A percentile compares a stretch with the other conserved stretches of the same genome.
Evolutionary conservation across 2,888 invertebrate genomes (phyloP).

Genomic region (Papilio elwesi): DNA sequence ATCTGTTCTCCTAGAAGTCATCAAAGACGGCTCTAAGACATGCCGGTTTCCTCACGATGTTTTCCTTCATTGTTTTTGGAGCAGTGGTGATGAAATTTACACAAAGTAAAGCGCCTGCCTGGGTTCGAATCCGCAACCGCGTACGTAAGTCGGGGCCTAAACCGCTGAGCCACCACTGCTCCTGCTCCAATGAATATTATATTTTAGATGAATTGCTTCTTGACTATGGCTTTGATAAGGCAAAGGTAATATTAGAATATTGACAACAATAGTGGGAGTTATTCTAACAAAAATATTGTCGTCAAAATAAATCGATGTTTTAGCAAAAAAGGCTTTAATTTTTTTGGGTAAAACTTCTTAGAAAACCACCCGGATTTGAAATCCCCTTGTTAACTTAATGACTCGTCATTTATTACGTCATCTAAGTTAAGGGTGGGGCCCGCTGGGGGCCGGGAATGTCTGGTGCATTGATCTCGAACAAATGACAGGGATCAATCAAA

Average conservation of each 20-base stretch:
- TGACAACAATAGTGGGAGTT: not conserved
- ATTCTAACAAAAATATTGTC: conserved; percentile 16
- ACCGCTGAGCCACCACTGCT: too few species aligned
- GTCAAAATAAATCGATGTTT: conserved; percentile 40
- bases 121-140: too few species aligned
- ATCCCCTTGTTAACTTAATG: conserved; percentile 48
- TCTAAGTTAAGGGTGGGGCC: conserved; percentile 45
- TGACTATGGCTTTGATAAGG: conserved; percentile 6
- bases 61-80: too few species aligned
- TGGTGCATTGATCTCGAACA: conserved; percentile 42
- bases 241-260: conserved; percentile 10
- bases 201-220: not conserved
- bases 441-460: conserved; percentile 22
- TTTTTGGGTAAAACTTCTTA: conserved; percentile 45
- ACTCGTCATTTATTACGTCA: too few species aligned
- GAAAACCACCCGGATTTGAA: conserved; percentile 54
- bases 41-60: too few species aligned
- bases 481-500: conserved; percentile 58
- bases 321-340: conserved; percentile 18
- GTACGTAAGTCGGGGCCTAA: too few species aligned
- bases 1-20: too few species aligned
- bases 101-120: too few species aligned
- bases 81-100: too few species aligned
- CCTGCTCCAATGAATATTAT: too few species aligned
- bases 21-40: too few species aligned